Percentiles rank a stretch among this genome's conserved stretches.
phyloP scores from a whole-genome alignment of 2,888 invertebrate species.

The Listrodromus nycthemerus region DNA sequence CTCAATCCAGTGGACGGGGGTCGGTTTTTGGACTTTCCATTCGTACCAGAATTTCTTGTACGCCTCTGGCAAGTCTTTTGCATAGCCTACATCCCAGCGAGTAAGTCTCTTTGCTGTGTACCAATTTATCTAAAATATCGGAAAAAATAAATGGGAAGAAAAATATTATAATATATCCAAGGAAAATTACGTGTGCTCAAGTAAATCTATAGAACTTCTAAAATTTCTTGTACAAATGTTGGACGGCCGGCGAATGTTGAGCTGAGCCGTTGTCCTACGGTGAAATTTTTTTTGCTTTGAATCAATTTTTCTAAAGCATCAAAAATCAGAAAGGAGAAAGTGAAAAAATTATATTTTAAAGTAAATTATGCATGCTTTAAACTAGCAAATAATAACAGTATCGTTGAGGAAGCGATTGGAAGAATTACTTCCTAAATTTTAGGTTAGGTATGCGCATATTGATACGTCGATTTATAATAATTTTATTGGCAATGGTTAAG shows the following conservation, averaged over 20 bases:
- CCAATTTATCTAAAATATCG: not conserved
- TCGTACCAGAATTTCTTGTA: slow-evolving; percentile 95
- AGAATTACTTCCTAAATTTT: not conserved
- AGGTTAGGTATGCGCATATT: not conserved
- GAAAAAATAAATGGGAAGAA: not conserved
- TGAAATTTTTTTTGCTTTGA: too few relatives aligned
- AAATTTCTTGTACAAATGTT: too few relatives aligned
- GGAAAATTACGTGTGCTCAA: too few relatives aligned
- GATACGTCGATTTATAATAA: not conserved
- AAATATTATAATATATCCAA: not conserved
- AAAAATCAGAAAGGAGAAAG: too few relatives aligned
- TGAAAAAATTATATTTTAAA: too few relatives aligned
- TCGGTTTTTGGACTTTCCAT: slow-evolving; percentile 89
- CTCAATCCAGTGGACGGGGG: slow-evolving; percentile 90
- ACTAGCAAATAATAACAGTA: not conserved
- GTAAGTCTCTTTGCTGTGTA: not conserved
- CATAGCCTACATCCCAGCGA: not conserved
- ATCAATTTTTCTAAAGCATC: too few relatives aligned
- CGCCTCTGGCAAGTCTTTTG: slow-evolving; percentile 88
- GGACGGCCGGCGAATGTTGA: too few relatives aligned
- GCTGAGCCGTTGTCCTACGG: too few relatives aligned
- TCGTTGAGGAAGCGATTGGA: not conserved
- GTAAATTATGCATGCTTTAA: not conserved
- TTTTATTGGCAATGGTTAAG: not conserved
- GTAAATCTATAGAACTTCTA: too few relatives aligned